These are phyloP conservation scores for Sialis lutaria DNA, from an alignment of 2,888 invertebrate genomes.

Conservation along the genomic window DNA sequence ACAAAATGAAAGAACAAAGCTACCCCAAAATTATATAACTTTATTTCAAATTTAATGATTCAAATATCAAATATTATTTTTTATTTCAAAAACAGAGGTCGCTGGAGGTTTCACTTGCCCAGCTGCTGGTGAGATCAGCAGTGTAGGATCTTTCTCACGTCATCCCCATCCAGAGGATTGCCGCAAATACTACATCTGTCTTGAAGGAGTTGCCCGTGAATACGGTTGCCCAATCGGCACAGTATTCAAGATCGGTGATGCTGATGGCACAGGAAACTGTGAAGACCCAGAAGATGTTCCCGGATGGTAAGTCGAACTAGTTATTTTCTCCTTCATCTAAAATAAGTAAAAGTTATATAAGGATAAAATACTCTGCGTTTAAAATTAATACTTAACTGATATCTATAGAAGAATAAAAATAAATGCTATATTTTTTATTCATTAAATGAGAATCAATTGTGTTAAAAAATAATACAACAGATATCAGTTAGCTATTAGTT, in stretches of 20 bases:
- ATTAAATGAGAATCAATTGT: too few relatives aligned
- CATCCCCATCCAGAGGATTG: conserved; percentile 91
- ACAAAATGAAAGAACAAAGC: neutral
- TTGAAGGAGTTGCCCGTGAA: conserved; percentile 79
- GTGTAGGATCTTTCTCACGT: conserved; percentile 79
- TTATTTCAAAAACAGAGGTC: conserved; percentile 45
- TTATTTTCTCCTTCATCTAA: conserved; percentile 14
- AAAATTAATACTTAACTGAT: too few relatives aligned
- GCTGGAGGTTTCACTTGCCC: conserved; percentile 81
- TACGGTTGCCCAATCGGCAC: conserved; percentile 93
- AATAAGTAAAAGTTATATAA: too few relatives aligned
- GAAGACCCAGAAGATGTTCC: conserved; percentile 91
- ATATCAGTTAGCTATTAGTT: too few relatives aligned
- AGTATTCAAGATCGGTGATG: conserved; percentile 85
- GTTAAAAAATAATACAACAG: too few relatives aligned
- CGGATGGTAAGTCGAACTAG: conserved; percentile 62
- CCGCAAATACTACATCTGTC: conserved; percentile 88
- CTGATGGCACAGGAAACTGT: conserved; percentile 82
- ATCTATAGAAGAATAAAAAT: too few relatives aligned
- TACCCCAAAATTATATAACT: neutral
- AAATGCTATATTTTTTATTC: too few relatives aligned
- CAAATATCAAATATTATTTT: too few relatives aligned
- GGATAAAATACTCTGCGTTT: too few relatives aligned
- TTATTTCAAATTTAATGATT: neutral
- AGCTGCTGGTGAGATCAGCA: conserved; percentile 62